Conservation (phyloP, 2,888 invertebrate genomes). For the Erynnis tages region DNA sequence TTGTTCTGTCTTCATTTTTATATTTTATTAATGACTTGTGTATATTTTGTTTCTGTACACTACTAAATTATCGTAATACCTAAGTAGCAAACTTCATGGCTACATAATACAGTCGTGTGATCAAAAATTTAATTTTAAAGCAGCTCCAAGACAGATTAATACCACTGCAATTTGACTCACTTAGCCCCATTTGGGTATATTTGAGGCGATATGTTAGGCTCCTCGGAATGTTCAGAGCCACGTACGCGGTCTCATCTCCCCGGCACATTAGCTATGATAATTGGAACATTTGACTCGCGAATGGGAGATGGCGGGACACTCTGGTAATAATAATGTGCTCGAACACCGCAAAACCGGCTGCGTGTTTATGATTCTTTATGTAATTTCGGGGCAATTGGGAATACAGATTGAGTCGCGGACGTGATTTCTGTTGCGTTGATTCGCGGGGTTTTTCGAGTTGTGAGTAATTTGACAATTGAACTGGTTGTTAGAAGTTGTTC, state of each 20-base stretch:
- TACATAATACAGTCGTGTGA: no score
- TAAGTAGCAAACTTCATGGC: no score
- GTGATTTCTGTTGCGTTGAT: neutral
- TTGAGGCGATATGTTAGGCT: conserved; percentile 30
- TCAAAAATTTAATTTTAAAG: no score
- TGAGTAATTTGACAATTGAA: no score
- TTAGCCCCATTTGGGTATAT: conserved; percentile 15
- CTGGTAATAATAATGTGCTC: conserved; percentile 43
- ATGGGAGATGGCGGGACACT: conserved; percentile 56
- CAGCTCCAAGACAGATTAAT: conserved; percentile 8
- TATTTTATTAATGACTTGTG: no score
- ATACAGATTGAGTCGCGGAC: neutral
- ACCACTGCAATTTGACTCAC: conserved; percentile 8
- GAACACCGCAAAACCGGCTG: conserved; percentile 8
- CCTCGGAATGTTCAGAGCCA: conserved; percentile 34
- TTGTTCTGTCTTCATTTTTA: no score
- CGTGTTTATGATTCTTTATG: conserved; percentile 1
- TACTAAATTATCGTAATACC: no score
- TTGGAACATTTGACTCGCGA: conserved; percentile 75
- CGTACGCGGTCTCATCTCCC: conserved; percentile 46
- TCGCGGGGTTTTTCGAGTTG: no score
- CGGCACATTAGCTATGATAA: conserved; percentile 76
- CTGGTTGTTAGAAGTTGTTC: no score
- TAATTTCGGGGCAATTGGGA: neutral
- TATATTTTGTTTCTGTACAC: no score